phyloP scores from a whole-genome alignment of 2,113 vertebrate genomes.

The Python bivittatus region DNA sequence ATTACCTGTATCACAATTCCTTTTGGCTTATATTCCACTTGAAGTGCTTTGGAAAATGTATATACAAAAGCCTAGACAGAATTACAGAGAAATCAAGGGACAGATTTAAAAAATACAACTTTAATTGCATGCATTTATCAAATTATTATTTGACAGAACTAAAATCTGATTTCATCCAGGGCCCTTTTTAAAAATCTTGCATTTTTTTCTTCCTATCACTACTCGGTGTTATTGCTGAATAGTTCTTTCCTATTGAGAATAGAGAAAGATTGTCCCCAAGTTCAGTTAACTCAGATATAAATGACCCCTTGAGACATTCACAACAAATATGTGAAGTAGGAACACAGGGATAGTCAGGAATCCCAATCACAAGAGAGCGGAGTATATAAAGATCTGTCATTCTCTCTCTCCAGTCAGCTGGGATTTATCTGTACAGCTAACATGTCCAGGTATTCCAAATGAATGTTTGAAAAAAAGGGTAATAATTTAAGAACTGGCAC shows the following conservation, averaged over 20 bases:
- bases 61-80: constrained; percentile 71
- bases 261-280: background rate
- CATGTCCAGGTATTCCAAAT: background rate
- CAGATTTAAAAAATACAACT: background rate
- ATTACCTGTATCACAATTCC: constrained; percentile 86
- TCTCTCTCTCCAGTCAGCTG: background rate
- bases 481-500: background rate
- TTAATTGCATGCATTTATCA: background rate
- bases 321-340: background rate
- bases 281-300: background rate
- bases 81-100: background rate
- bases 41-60: constrained; percentile 82
- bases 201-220: background rate
- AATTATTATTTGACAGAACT: background rate
- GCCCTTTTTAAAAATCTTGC: background rate
- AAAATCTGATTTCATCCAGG: background rate
- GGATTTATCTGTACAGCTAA: background rate
- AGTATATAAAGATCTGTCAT: background rate
- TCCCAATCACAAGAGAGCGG: background rate
- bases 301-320: background rate
- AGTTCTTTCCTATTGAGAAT: background rate
- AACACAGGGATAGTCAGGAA: background rate
- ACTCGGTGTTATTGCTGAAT: background rate
- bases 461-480: background rate
- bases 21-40: constrained; percentile 81